Evolutionary conservation across 2,797 vertebrate genomes (phyloP), one percentile per base, ranked within the genome.

Genomic region (Remorina albescens): DNA sequence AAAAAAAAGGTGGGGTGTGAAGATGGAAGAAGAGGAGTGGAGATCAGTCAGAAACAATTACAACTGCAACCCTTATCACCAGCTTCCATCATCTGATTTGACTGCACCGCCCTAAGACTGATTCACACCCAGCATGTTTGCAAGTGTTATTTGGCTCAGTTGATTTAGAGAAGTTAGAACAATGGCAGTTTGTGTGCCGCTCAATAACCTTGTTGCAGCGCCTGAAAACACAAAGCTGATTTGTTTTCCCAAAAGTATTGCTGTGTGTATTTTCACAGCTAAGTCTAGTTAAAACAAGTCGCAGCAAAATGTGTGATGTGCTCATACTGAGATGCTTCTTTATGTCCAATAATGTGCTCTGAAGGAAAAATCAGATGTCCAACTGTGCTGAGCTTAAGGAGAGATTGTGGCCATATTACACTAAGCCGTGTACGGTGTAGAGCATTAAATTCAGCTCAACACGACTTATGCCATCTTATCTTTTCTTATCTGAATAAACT

Each of bases 11-110:
- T 7, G 32, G 25, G 42, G 16, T 37, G 53, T 50, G 16, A 9
- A 51, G 8, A 36, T 2, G 32, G 19, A 54, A 16, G 28, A 12
- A 16, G 2, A 19, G 39, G 5, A 32, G 55, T 30, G 50, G 46
- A 10, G 42, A 65, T 58, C 50, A 60, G 12, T 66, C 28, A 50
- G 23, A 61, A 72, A 72, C 60, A 53, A 37, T 73, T 62, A 44
- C 34, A 39, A 34, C 8, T 72, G 47, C 13, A 4, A 42, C 73
- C 58, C 60, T 58, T 58, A 69, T 16, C 46, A 32, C 18, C 41
- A 65, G 28, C 16, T 62, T 26, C 21, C 25, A 56, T 30, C 51
- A 26, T 37, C 8, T 56, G 44, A 5, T 58, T 62, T 49, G 15
- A 44, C 56, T 19, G 28, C 13, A 25, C 10, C 39, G 2, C 18